phyloP scores from a whole-genome alignment of 1,140 invertebrate species.

The Wiebesia pumilae region DNA sequence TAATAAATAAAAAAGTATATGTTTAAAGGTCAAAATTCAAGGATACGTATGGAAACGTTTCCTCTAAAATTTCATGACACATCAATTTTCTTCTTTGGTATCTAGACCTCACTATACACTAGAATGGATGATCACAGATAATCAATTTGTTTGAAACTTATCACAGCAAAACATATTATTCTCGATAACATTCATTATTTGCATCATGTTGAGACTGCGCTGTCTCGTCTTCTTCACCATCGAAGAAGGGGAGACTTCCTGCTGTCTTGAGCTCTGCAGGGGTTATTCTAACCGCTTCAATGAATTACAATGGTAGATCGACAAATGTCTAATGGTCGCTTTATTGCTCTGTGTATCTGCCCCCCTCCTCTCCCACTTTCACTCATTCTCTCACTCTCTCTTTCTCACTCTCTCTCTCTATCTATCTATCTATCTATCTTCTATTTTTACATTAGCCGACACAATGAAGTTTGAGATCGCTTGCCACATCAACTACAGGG shows the following conservation, averaged over 20 bases:
- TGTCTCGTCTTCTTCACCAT: conserved; percentile 63
- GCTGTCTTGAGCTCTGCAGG: conserved; percentile 60
- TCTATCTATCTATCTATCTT: background rate
- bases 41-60: background rate
- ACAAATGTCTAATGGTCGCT: conserved; percentile 59
- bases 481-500: background rate
- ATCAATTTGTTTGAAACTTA: conserved; percentile 45
- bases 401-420: background rate
- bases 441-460: background rate
- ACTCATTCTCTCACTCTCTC: background rate
- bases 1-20: too few species aligned
- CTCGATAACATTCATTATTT: background rate
- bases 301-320: conserved; percentile 60
- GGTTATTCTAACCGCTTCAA: conserved; percentile 55
- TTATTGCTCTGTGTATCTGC: background rate
- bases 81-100: conserved; percentile 16
- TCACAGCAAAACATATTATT: background rate
- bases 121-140: background rate
- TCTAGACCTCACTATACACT: background rate
- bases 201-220: conserved; percentile 1
- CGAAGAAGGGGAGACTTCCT: conserved; percentile 54
- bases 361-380: background rate
- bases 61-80: background rate
- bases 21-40: too few species aligned
- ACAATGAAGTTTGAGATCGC: background rate